Base-by-base conservation (phyloP, 2,797 vertebrate genomes). In the Paguma larvata region DNA sequence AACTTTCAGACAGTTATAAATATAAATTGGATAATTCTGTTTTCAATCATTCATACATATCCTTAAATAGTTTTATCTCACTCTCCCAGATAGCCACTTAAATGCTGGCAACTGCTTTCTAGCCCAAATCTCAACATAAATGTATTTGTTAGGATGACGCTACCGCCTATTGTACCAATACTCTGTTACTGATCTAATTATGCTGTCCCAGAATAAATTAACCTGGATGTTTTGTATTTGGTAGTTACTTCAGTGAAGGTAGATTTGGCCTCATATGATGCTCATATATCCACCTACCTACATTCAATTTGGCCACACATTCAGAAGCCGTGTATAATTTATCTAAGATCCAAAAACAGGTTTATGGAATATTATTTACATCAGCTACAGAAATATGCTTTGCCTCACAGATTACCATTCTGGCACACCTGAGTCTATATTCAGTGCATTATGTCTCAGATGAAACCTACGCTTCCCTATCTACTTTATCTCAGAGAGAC, bases 1-100 rank as follows among this genome's bases (percentile, higher is more conserved):
- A 86, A 92, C 65, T 94, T 96, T 78, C 62, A 91, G 53, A 48
- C 51, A 95, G 46, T 56, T 95, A 79, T 6, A 86, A 87, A 92
- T 80, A 88, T 48, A 73, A 93, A 94, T 23, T 85, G 11, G 18
- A 25, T 84, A 93, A 85, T 86, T 92, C 56, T 68, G 27, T 13
- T 89, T 90, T 82, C 79, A 95, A 87, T 73, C 65, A 93, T 41
- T 78, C 11, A 82, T 38, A 13, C 75, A 56, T 82, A 56, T 63
- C 77, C 77, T 89, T 68, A 84, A 63, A 73, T 48, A 56, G 41
- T 82, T 90, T 96, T 59, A 23, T 85, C 95, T 92, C 18, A 80
- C 27, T 65, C 34, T 77, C 8, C 48, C 89, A 11, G 41, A 75
- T 72, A 92, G 25, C 75, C 38, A 73, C 56, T 95, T 88, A 70